Evolutionary conservation across 2,797 vertebrate genomes (phyloP).

Genomic region (Myripristis jacobus): DNA sequence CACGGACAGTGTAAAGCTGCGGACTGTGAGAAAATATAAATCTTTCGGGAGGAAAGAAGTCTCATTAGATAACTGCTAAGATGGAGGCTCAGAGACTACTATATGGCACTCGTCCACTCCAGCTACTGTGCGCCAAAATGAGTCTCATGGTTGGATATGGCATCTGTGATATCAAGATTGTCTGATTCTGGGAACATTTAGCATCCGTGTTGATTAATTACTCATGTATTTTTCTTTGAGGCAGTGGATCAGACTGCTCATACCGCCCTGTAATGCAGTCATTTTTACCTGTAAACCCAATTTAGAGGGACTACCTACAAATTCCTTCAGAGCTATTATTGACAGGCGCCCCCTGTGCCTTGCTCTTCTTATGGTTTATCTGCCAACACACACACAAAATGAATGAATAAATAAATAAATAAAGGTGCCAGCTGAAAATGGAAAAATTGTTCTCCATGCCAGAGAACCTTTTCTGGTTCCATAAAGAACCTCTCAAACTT

Average conservation of each 20-base stretch:
- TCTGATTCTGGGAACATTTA: background rate
- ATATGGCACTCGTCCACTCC: slow-evolving; percentile 14
- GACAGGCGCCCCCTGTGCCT: no score
- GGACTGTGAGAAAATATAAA: no score
- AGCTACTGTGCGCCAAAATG: slow-evolving; percentile 13
- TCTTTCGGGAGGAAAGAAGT: slow-evolving; percentile 43
- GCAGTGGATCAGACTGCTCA: background rate
- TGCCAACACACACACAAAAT: no score
- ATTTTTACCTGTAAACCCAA: no score
- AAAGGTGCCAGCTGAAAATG: no score
- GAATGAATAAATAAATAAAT: no score
- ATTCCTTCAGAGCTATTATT: no score
- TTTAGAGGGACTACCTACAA: no score
- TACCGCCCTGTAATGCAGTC: background rate
- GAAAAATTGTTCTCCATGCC: no score
- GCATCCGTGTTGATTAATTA: background rate
- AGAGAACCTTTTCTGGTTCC: no score
- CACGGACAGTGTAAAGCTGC: background rate
- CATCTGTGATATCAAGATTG: slow-evolving; percentile 1
- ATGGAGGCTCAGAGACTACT: slow-evolving; percentile 42
- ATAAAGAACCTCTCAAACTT: no score
- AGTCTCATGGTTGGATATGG: background rate
- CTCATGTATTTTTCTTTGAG: background rate
- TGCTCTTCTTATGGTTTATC: background rate
- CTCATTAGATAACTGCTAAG: slow-evolving; percentile 43